Conservation (phyloP, 1,140 invertebrate species). For the Drosophila funebris region DNA sequence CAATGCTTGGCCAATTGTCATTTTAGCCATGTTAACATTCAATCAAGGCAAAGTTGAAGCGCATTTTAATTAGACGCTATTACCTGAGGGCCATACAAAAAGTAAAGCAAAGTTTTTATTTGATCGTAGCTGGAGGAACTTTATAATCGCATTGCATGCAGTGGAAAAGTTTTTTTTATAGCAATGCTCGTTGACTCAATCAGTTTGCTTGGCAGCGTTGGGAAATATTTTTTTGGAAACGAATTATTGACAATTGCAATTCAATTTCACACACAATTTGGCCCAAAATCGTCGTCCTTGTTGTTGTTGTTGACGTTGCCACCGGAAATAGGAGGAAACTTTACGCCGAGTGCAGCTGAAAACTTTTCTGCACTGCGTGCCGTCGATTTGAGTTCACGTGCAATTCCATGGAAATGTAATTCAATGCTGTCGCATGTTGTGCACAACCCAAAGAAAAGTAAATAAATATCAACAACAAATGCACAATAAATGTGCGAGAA, state of each 20-base stretch:
- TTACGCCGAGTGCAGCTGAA: slow-evolving; percentile 62
- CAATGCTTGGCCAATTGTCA: slow-evolving; percentile 21
- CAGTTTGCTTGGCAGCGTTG: slow-evolving; percentile 57
- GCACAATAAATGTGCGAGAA: slow-evolving; percentile 30
- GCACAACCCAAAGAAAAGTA: slow-evolving; percentile 35
- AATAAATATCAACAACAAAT: slow-evolving; percentile 49
- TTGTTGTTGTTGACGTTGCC: slow-evolving; percentile 19
- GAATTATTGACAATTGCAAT: slow-evolving; percentile 81
- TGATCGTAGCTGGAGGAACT: slow-evolving; percentile 36
- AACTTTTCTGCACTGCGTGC: slow-evolving; percentile 42
- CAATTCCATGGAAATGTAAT: slow-evolving; percentile 63
- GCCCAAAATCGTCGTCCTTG: slow-evolving; percentile 60
- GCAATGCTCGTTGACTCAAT: slow-evolving; percentile 55
- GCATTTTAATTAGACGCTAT: slow-evolving; percentile 53
- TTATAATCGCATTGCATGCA: slow-evolving; percentile 58
- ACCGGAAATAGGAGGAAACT: slow-evolving; percentile 69
- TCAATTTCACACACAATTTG: slow-evolving; percentile 81
- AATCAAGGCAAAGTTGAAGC: slow-evolving; percentile 37
- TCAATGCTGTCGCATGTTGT: slow-evolving; percentile 55
- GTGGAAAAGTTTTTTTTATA: slow-evolving; percentile 16
- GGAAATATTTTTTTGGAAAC: slow-evolving; percentile 66
- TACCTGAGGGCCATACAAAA: slow-evolving; percentile 4
- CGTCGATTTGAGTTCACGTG: background rate
- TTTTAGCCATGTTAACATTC: slow-evolving; percentile 25
- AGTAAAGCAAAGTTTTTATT: slow-evolving; percentile 10